Percentiles rank a stretch among this genome's conserved stretches.
Evolutionary conservation across 2,113 vertebrate species (phyloP).

Genomic region (Paedocypris sp.): DNA sequence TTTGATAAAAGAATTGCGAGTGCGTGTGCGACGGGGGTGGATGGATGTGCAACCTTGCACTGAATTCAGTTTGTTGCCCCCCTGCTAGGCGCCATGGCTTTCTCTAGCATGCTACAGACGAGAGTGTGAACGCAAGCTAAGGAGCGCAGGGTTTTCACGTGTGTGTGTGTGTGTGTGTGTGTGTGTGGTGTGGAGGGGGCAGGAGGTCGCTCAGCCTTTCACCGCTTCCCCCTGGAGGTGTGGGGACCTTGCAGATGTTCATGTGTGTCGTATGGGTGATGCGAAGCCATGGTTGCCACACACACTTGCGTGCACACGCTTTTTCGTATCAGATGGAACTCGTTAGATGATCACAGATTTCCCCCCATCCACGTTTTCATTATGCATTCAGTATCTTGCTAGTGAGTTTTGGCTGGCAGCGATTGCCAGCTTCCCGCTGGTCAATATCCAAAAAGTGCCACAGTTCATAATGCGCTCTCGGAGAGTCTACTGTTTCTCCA

Average conservation of each 20-base stretch:
- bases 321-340: constrained; percentile 72
- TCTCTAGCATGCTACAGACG: constrained; percentile 91
- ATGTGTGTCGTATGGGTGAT: constrained; percentile 70
- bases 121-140: constrained; percentile 82
- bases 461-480: constrained; percentile 41
- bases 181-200: constrained; percentile 71
- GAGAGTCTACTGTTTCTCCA: constrained; percentile 48
- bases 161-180: constrained; percentile 30
- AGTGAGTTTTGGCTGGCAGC: constrained; percentile 71
- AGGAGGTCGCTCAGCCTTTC: constrained; percentile 91
- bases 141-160: constrained; percentile 29
- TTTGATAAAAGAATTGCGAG: constrained; percentile 48
- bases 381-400: constrained; percentile 91
- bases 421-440: constrained; percentile 54
- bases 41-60: constrained; percentile 59
- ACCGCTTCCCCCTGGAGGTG: constrained; percentile 64
- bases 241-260: constrained; percentile 83
- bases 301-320: constrained; percentile 41
- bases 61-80: constrained; percentile 83
- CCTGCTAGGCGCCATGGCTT: constrained; percentile 79
- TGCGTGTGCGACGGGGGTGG: constrained; percentile 16
- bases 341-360: constrained; percentile 89
- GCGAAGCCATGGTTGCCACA: constrained; percentile 44
- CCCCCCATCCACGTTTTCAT: constrained; percentile 84
- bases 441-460: constrained; percentile 46